These are phyloP conservation scores for Chelmon rostratus DNA, from an alignment of 2,797 vertebrate genomes.

Conservation along the genomic window DNA sequence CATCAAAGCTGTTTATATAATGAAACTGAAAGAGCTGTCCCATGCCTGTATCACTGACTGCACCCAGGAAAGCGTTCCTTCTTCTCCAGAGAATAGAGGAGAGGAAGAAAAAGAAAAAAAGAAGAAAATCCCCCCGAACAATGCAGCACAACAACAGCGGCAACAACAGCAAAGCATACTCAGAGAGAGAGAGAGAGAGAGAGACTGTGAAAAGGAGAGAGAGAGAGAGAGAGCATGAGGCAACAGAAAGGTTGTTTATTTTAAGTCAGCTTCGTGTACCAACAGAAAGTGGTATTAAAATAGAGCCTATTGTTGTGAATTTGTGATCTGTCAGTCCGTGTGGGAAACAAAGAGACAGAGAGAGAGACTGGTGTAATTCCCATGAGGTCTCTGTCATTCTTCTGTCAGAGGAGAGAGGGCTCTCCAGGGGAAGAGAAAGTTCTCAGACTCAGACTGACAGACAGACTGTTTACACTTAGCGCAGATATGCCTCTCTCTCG, in stretches of 20 bases:
- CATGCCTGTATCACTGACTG: slow-evolving; percentile 78
- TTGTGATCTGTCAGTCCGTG: slow-evolving; percentile 79
- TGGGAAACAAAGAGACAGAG: slow-evolving; percentile 69
- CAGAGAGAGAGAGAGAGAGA: slow-evolving; percentile 63
- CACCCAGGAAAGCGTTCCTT: slow-evolving; percentile 78
- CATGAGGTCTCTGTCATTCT: slow-evolving; percentile 79
- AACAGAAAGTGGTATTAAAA: slow-evolving; percentile 82
- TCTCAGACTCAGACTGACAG: slow-evolving; percentile 73
- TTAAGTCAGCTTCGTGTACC: slow-evolving; percentile 80
- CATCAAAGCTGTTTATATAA: slow-evolving; percentile 87
- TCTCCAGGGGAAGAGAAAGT: slow-evolving; percentile 78
- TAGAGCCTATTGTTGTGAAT: slow-evolving; percentile 81
- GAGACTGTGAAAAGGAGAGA: slow-evolving; percentile 52
- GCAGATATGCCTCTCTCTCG: slow-evolving; percentile 50
- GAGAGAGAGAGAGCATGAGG: slow-evolving; percentile 68
- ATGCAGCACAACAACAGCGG: slow-evolving; percentile 74
- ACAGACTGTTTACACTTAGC: slow-evolving; percentile 73
- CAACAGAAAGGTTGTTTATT: slow-evolving; percentile 82
- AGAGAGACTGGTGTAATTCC: slow-evolving; percentile 72
- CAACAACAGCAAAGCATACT: slow-evolving; percentile 72
- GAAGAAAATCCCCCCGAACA: slow-evolving; percentile 78
- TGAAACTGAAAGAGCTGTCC: slow-evolving; percentile 81
- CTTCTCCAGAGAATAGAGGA: slow-evolving; percentile 77
- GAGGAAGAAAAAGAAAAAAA: slow-evolving; percentile 61
- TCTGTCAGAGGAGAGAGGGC: slow-evolving; percentile 76